Evolutionary conservation across 2,113 vertebrate species (phyloP).

Genomic region (Oryzias melastigma): DNA sequence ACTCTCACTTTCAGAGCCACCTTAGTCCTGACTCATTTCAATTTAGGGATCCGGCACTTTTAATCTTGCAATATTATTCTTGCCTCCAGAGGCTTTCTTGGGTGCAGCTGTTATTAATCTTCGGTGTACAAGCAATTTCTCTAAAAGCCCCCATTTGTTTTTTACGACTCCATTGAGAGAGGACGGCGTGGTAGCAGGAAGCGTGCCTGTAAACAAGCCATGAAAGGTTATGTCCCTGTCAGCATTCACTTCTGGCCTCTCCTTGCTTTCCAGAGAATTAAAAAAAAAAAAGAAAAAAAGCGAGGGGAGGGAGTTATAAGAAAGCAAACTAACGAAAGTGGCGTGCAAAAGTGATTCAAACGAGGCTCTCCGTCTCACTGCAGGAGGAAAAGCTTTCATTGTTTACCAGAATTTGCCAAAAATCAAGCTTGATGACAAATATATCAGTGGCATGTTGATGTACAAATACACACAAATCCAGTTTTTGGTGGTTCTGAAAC

Average conservation of each 20-base stretch:
- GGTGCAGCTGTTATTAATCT: constrained; percentile 81
- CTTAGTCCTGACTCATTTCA: constrained; percentile 74
- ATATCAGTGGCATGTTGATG: too few relatives aligned
- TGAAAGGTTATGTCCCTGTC: constrained; percentile 75
- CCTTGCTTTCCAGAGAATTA: constrained; percentile 57
- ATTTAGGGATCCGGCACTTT: constrained; percentile 74
- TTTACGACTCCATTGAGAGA: constrained; percentile 78
- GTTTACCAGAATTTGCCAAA: not conserved
- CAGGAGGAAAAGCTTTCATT: constrained; percentile 17
- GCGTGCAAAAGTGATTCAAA: constrained; percentile 71
- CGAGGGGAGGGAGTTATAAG: constrained; percentile 61
- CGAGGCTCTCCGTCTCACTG: too few relatives aligned
- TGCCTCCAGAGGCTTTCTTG: constrained; percentile 69
- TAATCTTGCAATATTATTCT: constrained; percentile 75
- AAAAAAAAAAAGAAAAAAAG: constrained; percentile 32
- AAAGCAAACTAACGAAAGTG: constrained; percentile 65
- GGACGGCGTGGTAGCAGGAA: constrained; percentile 52
- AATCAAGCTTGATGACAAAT: too few relatives aligned
- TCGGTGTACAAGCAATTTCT: constrained; percentile 79
- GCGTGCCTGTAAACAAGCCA: constrained; percentile 77
- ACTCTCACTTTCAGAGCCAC: constrained; percentile 56
- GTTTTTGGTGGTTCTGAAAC: constrained; percentile 1
- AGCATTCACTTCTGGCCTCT: constrained; percentile 59
- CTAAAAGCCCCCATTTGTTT: constrained; percentile 81
- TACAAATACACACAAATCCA: too few relatives aligned